These are phyloP conservation scores for Chascanopsetta lugubris DNA, from an alignment of 2,113 vertebrate genomes.

Conservation along the genomic window DNA sequence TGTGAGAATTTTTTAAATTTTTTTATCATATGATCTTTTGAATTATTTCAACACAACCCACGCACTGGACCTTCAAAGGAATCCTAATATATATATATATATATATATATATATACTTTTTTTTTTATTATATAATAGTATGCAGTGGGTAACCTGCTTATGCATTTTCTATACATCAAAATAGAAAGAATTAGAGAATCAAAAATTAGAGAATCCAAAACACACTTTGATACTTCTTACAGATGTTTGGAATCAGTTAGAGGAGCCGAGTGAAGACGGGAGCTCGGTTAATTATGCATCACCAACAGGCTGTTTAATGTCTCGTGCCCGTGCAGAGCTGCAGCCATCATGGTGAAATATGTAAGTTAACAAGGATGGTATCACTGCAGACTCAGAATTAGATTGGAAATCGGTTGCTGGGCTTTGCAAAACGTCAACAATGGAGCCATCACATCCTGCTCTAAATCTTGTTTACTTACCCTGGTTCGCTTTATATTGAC, in stretches of 20 bases:
- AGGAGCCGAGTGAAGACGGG: not conserved
- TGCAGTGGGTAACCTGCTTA: no score
- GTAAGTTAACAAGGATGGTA: not conserved
- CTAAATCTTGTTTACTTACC: conserved; percentile 2
- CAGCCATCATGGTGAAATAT: conserved; percentile 3
- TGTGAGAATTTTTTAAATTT: no score
- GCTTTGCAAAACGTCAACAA: conserved; percentile 13
- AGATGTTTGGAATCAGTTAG: not conserved
- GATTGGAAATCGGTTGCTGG: conserved; percentile 7
- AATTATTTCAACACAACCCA: no score
- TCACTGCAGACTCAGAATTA: not conserved
- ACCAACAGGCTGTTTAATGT: conserved; percentile 21
- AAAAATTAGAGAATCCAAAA: no score
- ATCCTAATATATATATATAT: no score
- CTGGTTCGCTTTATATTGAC: not conserved
- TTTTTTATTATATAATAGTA: no score
- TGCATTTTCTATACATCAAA: no score
- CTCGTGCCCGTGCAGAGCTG: conserved; percentile 1
- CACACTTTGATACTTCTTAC: not conserved
- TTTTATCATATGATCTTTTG: no score
- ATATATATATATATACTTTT: no score
- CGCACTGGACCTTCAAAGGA: no score
- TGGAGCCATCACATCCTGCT: not conserved
- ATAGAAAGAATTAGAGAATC: no score
- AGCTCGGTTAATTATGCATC: conserved; percentile 26